Base-by-base conservation (phyloP, 2,797 vertebrate genomes). In the Periophthalmus magnuspinnatus region DNA sequence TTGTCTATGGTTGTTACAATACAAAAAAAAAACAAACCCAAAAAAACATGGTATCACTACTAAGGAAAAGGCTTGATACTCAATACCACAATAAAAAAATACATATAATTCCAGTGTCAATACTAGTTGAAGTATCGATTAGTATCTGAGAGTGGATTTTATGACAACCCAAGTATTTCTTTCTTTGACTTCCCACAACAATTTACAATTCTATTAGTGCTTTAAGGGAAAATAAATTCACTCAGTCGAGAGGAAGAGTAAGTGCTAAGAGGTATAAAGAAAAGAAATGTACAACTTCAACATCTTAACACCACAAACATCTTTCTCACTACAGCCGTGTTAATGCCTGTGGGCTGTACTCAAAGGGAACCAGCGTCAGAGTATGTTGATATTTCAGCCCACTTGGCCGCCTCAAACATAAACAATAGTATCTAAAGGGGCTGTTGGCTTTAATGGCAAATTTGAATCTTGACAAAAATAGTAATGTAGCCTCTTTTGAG, bases 361-460 rank as follows among this genome's bases (percentile, higher is more conserved):
- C 62, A 65, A 24, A 65, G 45, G 62, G 50, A 65, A 65, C 14
- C 32, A 8, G 22, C 19, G 45, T 24, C 45, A 19, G 61, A 11
- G 41, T 17, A 63, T 63, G 61, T 63, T 63, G 38, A 45, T 63
- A 41, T 63, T 63, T 63, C 22, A 65, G 32, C 16, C 41, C 41
- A 48, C 41, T 48, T 50, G 41, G 62, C 45, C 50, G 41, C 45
- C 16, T 65, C 62, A 32, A 19, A 48, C 24, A 50, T 65, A 65
- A 65, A 33, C 47, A 33, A 33, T 34, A 7, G 55, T 28, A 50
- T 64, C 63, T 28, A 17, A 45, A 11, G 36, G n/a, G 22, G 41
- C 62, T 17, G 47, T 50, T 7, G n/a, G 24, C 45, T 65, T 65
- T 52, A 21, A 65, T 65, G 63, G 16, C 64, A 66, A 5, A 34